Base-by-base conservation (phyloP, 2,113 vertebrate genomes). In the Tupaia tana region DNA sequence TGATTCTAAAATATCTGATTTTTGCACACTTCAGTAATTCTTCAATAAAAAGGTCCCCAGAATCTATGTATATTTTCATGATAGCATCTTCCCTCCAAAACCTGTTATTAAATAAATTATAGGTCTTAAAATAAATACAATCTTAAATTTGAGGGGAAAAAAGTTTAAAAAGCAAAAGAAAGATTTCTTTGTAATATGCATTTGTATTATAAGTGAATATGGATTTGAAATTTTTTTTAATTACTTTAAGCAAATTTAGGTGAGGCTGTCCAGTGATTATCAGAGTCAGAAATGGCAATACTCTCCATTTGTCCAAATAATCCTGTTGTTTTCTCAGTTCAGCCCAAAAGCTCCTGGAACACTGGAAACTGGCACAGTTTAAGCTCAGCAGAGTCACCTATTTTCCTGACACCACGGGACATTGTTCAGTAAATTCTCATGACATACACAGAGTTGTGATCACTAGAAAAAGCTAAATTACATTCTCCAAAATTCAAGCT, bases 1-100 rank as follows among this genome's bases (percentile, higher is more conserved):
- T 89, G 29, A 89, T 89, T 95, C 74, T 88, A 93, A 82, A 31
- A 96, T 84, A 63, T 2, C 18, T 86, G 59, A 88, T 54, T 81
- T 87, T 58, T 83, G 89, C 54, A 94, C 2, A 74, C 54, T 86
- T 91, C 22, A 89, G n/a, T 78, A 86, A 83, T 43, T 75, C 74
- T 86, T 19, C 78, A 93, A 93, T 93, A 70, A 89, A 86, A 63
- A 94, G 14, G 13, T 31, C 84, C 10, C 43, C 71, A 71, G 24
- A 95, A 78, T 89, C 54, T 63, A 43, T n/a, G 3, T 61, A 25
- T 63, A 83, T 93, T 93, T 93, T 91, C 85, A 83, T 24, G 52
- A 25, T 14, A 82, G 22, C 20, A 64, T 66, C 34, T 90, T 58
- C 4, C 22, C 0, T 54, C 11, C 12, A 66, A 77, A 79, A 29